Conservation (phyloP, 1,140 invertebrate species). For the Lepidurus arcticus region DNA sequence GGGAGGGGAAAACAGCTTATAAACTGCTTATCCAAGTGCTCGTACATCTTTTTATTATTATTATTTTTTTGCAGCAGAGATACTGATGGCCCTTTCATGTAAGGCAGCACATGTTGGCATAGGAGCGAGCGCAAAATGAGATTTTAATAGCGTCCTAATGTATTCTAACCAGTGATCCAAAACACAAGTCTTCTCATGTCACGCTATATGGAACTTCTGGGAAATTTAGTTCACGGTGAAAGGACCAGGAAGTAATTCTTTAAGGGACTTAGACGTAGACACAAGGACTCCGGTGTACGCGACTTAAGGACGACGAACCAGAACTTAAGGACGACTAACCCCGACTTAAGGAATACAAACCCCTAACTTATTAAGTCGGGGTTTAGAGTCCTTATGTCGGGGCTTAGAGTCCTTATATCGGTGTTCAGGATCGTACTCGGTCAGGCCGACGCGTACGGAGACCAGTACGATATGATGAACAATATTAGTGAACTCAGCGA, state of each 20-base stretch:
- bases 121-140: not conserved
- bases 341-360: too few relatives aligned
- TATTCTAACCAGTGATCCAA: not conserved
- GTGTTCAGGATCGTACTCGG: not conserved
- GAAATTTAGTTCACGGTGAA: not conserved
- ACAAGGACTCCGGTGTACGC: too few relatives aligned
- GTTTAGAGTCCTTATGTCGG: too few relatives aligned
- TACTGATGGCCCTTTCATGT: not conserved
- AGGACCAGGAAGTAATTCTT: not conserved
- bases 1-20: not conserved
- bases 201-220: not conserved
- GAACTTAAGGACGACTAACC: too few relatives aligned
- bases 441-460: not conserved
- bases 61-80: not conserved
- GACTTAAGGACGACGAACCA: too few relatives aligned
- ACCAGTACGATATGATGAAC: not conserved
- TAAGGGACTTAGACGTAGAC: not conserved
- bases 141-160: constrained; percentile 3
- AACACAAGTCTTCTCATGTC: not conserved
- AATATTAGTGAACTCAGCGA: not conserved
- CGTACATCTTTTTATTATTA: too few relatives aligned
- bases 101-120: not conserved
- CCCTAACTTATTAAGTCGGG: too few relatives aligned
- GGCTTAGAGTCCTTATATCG: too few relatives aligned
- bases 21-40: not conserved